Evolutionary conservation across 1,140 invertebrate species (phyloP), one percentile per base, ranked within the genome.

Genomic region (Trichonephila inaurata): DNA sequence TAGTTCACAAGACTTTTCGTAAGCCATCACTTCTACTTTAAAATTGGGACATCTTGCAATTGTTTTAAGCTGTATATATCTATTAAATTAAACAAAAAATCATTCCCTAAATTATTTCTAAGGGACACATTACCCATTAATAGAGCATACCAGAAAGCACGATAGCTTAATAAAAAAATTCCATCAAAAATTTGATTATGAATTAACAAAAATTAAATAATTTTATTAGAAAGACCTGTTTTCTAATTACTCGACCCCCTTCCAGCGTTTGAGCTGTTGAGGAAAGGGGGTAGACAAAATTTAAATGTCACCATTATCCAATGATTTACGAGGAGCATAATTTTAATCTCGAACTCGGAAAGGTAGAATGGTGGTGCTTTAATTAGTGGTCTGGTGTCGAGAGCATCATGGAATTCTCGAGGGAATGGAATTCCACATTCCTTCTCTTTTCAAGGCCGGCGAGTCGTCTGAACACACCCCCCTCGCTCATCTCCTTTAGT

Each of bases 291-390:
- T 18, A 72, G 12, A 14, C 58, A 21, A 58, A 91, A 91, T 91
- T 91, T 91, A 91, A 91, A 91, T 82, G 89, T 91, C 88, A 89
- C 88, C 66, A 89, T 89, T 89, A 89, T 66, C 89, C 44, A 91
- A 82, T 81, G 77, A 82, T 91, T 91, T 82, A 81, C 69, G 89
- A 81, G 77, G 89, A 21, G 69, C 89, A 91, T 91, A 81, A 91
- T 91, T 91, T 91, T 91, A 91, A 91, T 91, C 89, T 91, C 33
- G 72, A 64, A 89, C 88, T 77, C 64, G 51, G 33, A 69, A 82
- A 91, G 89, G 89, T 91, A 91, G 89, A 91, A 91, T 61, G 77
- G 72, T 21, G 51, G 51, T 51, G 51, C 89, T 81, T 91, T 91
- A 91, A 82, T 91, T 81, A 91, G 89, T 82, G 89, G 89, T 91